Conservation (phyloP, 2,797 vertebrate species). For the Danionella dracula region DNA sequence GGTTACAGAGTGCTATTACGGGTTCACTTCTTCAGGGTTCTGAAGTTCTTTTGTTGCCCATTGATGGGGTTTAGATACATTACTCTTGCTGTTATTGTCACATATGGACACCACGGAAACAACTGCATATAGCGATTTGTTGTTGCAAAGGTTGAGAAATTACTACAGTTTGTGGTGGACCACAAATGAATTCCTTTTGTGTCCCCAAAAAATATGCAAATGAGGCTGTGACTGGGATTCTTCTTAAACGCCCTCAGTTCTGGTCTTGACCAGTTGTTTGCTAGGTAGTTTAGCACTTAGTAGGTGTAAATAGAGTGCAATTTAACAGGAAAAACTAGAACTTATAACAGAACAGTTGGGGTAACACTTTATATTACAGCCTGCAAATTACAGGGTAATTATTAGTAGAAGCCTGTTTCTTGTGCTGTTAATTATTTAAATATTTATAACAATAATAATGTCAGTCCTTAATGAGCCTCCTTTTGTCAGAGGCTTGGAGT, state of each 20-base stretch:
- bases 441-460: too few relatives aligned
- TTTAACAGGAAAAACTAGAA: background rate
- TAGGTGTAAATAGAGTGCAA: constrained; percentile 18
- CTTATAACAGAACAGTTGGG: too few relatives aligned
- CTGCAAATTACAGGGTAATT: too few relatives aligned
- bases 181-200: background rate
- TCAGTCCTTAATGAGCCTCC: too few relatives aligned
- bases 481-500: too few relatives aligned
- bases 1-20: constrained; percentile 38
- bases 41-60: constrained; percentile 1
- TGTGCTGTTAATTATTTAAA: too few relatives aligned
- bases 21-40: constrained; percentile 41
- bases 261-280: background rate
- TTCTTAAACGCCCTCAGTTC: background rate
- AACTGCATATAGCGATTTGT: background rate
- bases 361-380: too few relatives aligned
- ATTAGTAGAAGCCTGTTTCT: too few relatives aligned
- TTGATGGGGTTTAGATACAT: background rate
- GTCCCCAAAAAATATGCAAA: constrained; percentile 21
- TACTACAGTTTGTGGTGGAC: constrained; percentile 4
- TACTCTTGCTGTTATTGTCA: background rate
- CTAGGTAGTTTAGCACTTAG: constrained; percentile 24
- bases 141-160: background rate
- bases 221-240: background rate
- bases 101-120: background rate